phyloP scores from a whole-genome alignment of 1,140 invertebrate genomes.

The Drosophila rufa region DNA sequence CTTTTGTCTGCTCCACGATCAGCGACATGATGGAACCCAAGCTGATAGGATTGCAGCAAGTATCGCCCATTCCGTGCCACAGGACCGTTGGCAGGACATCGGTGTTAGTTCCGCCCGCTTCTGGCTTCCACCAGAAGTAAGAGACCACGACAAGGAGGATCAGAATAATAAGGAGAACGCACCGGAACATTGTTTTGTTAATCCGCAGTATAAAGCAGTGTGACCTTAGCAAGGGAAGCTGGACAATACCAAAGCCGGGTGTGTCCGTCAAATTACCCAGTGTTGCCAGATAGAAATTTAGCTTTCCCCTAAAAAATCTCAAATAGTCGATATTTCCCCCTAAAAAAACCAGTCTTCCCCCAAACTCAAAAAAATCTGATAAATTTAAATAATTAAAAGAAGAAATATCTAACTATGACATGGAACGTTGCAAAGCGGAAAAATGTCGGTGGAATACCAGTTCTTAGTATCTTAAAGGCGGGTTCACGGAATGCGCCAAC shows the following conservation, averaged over 20 bases:
- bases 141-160: neutral
- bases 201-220: neutral
- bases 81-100: conserved; percentile 88
- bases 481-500: no score
- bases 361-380: no score
- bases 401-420: no score
- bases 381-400: no score
- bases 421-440: no score
- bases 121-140: neutral
- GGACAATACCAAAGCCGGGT: neutral
- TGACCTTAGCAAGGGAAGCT: neutral
- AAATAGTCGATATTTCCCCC: no score
- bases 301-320: no score
- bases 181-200: neutral
- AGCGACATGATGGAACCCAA: conserved; percentile 92
- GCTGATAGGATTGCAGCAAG: conserved; percentile 96
- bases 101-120: conserved; percentile 6
- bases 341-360: no score
- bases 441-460: no score
- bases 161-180: neutral
- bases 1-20: conserved; percentile 89
- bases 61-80: conserved; percentile 96
- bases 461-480: no score
- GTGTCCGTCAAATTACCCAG: no score
- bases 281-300: no score